Evolutionary conservation across 2,113 vertebrate species (phyloP), one percentile per base, ranked within the genome.

Genomic region (Megalops atlanticus): DNA sequence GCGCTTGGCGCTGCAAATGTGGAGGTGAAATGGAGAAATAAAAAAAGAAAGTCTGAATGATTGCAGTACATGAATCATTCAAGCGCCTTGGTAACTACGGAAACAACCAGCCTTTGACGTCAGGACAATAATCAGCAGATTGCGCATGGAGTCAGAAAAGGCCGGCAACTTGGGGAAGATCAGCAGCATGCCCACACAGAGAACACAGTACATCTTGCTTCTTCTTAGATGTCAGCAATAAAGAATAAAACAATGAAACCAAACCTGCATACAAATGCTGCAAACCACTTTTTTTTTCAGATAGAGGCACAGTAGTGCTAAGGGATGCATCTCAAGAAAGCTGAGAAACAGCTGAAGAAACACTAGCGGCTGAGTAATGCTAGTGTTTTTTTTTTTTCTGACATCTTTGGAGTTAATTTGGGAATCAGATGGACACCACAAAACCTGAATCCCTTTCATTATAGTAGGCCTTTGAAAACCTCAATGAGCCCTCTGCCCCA

Each of bases 71-170:
- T 86, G 84, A 86, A 85, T 84, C 82, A 89, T 77, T 14, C 79
- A 84, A 83, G 77, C 81, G 82, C 85, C 78, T 71, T 79, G 68
- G 86, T 89, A 84, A 82, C 88, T 80, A 45, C 75, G 85, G 86
- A 86, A 85, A 89, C 86, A 52, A 73, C 78, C 74, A 16, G 68
- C 77, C 80, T 18, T 69, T 84, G 84, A 86, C 85, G 83, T 86
- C 81, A 89, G 82, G 49, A 40, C 76, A 35, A 49, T 75, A 79
- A 86, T 84, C 81, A 85, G 80, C 74, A 38, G 80, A 77, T 36
- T 81, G 73, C n/a, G 49, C 54, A 86, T 79, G 81, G 81, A 81
- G 84, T 82, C 41, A 74, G 85, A 78, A 77, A 69, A 31, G 36
- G 77, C 70, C 78, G 71, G 49, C 43, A 79, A 82, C 69, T 80